These are phyloP conservation scores for Oreocharis arfaki DNA, from an alignment of 2,113 vertebrate species.

Conservation along the genomic window DNA sequence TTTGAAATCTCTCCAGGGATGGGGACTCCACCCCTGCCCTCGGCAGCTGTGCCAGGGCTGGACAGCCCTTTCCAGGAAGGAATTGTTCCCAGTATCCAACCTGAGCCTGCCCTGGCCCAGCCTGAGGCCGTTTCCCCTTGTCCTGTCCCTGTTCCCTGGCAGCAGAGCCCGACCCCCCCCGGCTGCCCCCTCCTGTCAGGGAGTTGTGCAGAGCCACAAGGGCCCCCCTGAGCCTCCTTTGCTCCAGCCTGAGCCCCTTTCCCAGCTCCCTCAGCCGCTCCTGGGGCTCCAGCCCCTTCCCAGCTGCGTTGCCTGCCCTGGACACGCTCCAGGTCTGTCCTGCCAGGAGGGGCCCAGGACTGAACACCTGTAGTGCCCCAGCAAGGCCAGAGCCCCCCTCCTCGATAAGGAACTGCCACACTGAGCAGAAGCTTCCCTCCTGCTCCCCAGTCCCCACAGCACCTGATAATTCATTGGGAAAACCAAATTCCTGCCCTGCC, in stretches of 20 bases:
- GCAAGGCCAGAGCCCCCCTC: neutral
- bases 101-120: neutral
- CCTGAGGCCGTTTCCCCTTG: neutral
- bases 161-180: neutral
- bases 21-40: accelerated
- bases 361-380: neutral
- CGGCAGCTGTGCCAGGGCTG: neutral
- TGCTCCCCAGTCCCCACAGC: neutral
- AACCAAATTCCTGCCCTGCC: neutral
- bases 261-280: neutral
- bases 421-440: neutral
- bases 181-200: neutral
- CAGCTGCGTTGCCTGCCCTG: neutral
- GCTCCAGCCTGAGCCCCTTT: neutral
- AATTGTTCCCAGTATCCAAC: accelerated
- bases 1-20: neutral
- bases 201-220: neutral
- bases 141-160: neutral
- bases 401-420: neutral
- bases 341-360: neutral
- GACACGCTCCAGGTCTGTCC: accelerated
- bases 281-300: neutral
- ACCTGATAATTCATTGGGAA: neutral
- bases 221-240: neutral
- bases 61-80: accelerated